Evolutionary conservation across 2,113 vertebrate species (phyloP).

Genomic region (Marmota flaviventris): DNA sequence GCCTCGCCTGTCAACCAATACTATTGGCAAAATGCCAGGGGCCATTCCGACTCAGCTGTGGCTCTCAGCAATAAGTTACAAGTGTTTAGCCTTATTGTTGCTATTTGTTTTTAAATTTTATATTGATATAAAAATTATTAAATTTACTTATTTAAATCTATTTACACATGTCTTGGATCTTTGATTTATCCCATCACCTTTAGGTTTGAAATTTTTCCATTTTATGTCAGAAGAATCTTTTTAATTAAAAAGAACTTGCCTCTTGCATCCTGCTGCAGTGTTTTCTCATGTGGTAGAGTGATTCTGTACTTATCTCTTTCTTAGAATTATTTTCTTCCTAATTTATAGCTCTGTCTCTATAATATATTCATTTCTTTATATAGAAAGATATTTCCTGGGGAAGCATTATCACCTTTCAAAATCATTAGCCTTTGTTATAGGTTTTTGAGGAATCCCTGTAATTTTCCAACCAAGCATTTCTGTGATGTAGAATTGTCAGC

Average conservation of each 20-base stretch:
- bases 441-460: background rate
- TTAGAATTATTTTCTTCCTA: background rate
- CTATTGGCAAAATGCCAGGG: too few species aligned
- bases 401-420: background rate
- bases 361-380: background rate
- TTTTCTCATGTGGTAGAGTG: constrained; percentile 14
- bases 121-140: background rate
- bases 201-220: background rate
- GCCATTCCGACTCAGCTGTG: too few species aligned
- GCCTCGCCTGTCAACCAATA: too few species aligned
- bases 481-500: constrained; percentile 46
- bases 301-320: background rate
- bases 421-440: background rate
- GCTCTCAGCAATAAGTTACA: background rate
- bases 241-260: background rate
- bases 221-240: background rate
- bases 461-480: constrained; percentile 44
- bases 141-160: background rate
- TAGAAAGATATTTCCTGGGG: background rate
- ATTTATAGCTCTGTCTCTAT: background rate
- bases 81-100: background rate
- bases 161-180: background rate
- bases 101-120: constrained; percentile 30
- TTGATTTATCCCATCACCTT: background rate
- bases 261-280: background rate